Evolutionary conservation across 1,140 invertebrate genomes (phyloP).

Genomic region (Steinernema khuongi): DNA sequence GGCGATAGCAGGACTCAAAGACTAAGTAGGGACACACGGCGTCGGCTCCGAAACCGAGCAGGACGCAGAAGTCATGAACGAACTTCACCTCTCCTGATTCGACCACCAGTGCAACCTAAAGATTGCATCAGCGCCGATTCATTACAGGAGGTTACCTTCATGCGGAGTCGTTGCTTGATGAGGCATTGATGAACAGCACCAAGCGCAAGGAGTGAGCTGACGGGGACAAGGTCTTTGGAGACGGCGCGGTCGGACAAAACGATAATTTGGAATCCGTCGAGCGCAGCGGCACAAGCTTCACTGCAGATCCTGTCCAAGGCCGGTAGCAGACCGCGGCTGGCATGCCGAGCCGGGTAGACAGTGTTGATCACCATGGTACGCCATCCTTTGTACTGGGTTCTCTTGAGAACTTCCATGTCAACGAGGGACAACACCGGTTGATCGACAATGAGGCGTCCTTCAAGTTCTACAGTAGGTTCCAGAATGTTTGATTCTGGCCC

Average conservation of each 20-base stretch:
- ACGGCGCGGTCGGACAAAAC: conserved; percentile 61
- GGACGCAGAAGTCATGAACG: conserved; percentile 90
- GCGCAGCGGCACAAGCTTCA: conserved; percentile 76
- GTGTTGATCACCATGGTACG: conserved; percentile 83
- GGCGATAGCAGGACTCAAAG: conserved; percentile 68
- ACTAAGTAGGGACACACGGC: conserved; percentile 90
- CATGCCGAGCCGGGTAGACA: conserved; percentile 71
- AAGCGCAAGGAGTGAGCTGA: conserved; percentile 70
- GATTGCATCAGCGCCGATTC: too few relatives aligned
- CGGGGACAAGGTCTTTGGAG: conserved; percentile 53
- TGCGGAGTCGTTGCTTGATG: conserved; percentile 85
- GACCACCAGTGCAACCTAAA: conserved; percentile 51
- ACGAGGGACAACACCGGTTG: conserved; percentile 87
- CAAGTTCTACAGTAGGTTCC: conserved; percentile 79
- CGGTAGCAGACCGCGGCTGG: conserved; percentile 70
- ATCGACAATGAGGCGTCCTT: conserved; percentile 82
- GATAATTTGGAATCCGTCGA: conserved; percentile 72
- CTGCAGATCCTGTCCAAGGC: conserved; percentile 74
- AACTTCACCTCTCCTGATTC: conserved; percentile 64
- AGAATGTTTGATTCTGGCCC: conserved; percentile 87
- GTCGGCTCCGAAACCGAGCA: conserved; percentile 93
- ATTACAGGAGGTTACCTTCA: conserved; percentile 79
- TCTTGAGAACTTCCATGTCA: conserved; percentile 70
- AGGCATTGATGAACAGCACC: conserved; percentile 90
- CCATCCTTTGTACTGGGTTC: conserved; percentile 80